phyloP scores from a whole-genome alignment of 2,797 vertebrate genomes.

The Sarcophilus harrisii region DNA sequence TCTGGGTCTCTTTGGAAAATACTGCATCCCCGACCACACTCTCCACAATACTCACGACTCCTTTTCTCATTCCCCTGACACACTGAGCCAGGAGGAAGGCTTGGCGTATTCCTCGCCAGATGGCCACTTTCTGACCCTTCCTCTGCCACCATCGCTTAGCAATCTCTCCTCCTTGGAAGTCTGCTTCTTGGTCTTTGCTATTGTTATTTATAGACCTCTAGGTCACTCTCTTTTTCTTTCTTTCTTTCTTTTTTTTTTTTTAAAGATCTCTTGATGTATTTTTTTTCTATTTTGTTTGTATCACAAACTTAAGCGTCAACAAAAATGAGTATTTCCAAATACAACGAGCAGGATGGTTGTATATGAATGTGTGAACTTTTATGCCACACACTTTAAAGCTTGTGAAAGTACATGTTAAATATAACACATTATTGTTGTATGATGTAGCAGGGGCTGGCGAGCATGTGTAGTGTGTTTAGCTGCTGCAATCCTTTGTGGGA shows the following conservation, averaged over 20 bases:
- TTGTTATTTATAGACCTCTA: neutral
- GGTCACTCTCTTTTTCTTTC: neutral
- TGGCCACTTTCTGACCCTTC: neutral
- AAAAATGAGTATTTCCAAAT: constrained; percentile 46
- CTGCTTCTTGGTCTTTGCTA: neutral
- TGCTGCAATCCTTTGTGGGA: neutral
- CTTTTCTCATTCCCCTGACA: neutral
- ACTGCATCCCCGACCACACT: neutral
- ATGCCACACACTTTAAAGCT: neutral
- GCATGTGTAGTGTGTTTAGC: neutral
- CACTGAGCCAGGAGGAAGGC: neutral
- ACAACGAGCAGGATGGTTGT: neutral
- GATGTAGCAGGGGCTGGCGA: neutral
- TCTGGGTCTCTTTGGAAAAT: constrained; percentile 3
- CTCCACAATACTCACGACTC: neutral
- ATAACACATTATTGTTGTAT: neutral
- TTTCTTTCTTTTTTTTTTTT: neutral
- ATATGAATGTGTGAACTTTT: neutral
- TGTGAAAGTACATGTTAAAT: neutral
- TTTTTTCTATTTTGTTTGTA: neutral
- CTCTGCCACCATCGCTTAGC: neutral
- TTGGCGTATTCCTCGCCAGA: neutral
- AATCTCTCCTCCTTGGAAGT: neutral
- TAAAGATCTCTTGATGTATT: neutral
- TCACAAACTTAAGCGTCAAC: neutral